Conservation (phyloP, 35 echinoderm and acorn worm genomes). For the Anneissia japonica region DNA sequence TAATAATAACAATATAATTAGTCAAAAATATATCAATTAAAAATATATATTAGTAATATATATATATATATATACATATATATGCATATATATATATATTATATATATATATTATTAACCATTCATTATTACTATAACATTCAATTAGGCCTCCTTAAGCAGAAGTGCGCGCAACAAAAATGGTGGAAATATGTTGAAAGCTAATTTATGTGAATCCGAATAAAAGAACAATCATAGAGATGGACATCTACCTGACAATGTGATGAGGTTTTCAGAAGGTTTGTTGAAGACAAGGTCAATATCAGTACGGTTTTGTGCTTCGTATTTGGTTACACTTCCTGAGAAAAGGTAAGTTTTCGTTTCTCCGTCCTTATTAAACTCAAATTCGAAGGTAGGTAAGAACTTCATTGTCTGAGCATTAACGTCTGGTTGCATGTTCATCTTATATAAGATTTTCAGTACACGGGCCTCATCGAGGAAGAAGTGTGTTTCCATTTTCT, state of each 20-base stretch:
- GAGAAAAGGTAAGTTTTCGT: neutral
- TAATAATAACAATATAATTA: neutral
- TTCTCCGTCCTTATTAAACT: neutral
- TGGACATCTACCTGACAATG: neutral
- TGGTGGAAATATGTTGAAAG: too few relatives aligned
- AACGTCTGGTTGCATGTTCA: neutral
- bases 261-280: neutral
- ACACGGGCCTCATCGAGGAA: neutral
- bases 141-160: too few relatives aligned
- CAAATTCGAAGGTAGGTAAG: neutral
- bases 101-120: too few relatives aligned
- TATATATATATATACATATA: too few relatives aligned
- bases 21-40: neutral
- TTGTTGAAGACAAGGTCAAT: neutral
- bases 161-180: too few relatives aligned
- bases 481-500: neutral
- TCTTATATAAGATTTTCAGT: neutral
- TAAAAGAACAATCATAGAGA: neutral
- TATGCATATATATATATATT: too few relatives aligned
- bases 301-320: neutral
- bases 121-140: too few relatives aligned
- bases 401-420: neutral
- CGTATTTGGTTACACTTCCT: neutral
- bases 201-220: too few relatives aligned
- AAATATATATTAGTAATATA: neutral